Conservation (phyloP, 2,797 vertebrate species). For the Nasua narica region DNA sequence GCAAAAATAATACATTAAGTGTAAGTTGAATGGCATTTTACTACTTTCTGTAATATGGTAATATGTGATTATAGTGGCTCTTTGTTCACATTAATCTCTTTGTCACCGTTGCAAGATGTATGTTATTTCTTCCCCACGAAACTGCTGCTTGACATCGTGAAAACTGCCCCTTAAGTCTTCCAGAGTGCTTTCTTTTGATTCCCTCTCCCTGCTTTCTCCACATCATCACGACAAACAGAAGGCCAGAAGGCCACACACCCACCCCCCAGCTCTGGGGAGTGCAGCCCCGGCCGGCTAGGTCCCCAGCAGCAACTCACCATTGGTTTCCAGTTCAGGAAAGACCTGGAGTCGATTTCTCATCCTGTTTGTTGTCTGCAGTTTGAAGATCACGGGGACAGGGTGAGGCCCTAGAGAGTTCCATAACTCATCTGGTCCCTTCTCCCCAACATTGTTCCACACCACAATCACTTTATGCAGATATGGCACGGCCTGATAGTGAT, state of each 20-base stretch:
- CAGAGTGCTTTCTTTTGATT: neutral
- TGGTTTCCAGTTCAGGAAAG: slow-evolving; percentile 91
- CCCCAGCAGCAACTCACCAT: slow-evolving; percentile 83
- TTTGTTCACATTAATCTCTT: neutral
- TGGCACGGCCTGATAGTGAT: slow-evolving; percentile 95
- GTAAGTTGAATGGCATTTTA: neutral
- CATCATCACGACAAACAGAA: neutral
- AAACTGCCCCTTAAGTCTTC: neutral
- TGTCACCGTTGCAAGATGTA: neutral
- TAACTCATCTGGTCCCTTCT: slow-evolving; percentile 87
- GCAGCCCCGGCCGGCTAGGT: neutral
- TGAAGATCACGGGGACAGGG: slow-evolving; percentile 92
- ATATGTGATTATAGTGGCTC: neutral
- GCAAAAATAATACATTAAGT: neutral
- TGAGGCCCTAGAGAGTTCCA: slow-evolving; percentile 94
- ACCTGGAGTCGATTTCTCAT: slow-evolving; percentile 94
- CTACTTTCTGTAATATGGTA: neutral
- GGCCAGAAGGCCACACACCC: neutral
- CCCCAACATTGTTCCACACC: slow-evolving; percentile 95
- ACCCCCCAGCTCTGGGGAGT: neutral
- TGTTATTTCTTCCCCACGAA: neutral
- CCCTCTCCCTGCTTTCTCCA: neutral
- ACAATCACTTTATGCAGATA: slow-evolving; percentile 91
- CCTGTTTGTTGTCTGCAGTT: slow-evolving; percentile 89
- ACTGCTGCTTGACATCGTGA: neutral